Conservation (phyloP, 2,797 vertebrate species). For the Ispidina picta region DNA sequence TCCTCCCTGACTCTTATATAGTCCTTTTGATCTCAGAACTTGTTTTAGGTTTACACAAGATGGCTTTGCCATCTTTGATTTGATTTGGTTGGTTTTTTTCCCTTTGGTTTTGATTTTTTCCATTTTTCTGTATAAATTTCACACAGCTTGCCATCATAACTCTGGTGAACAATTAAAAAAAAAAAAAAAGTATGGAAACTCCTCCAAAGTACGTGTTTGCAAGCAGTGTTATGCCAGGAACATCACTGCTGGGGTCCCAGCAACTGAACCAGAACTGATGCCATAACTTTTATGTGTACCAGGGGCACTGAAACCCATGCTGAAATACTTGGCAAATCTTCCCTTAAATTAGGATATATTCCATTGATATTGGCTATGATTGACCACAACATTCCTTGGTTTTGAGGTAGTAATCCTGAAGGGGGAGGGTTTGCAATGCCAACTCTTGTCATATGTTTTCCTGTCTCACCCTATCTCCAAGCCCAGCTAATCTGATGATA, state of each 20-base stretch:
- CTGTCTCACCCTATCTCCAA: conserved; percentile 58
- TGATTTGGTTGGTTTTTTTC: neutral
- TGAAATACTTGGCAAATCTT: conserved; percentile 55
- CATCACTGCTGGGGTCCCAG: conserved; percentile 52
- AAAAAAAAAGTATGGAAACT: conserved; percentile 41
- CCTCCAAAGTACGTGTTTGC: conserved; percentile 55
- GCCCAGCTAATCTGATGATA: conserved; percentile 64
- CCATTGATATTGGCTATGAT: conserved; percentile 58
- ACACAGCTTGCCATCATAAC: conserved; percentile 41
- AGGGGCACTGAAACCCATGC: conserved; percentile 48
- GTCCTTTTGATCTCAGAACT: neutral
- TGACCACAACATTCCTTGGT: conserved; percentile 33
- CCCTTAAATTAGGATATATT: conserved; percentile 45
- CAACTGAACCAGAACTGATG: conserved; percentile 53
- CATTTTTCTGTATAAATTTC: conserved; percentile 56
- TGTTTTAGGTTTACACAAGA: neutral
- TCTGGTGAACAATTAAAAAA: conserved; percentile 41
- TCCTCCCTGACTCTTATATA: neutral
- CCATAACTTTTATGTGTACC: conserved; percentile 61
- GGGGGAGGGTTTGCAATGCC: neutral
- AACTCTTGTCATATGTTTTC: conserved; percentile 65
- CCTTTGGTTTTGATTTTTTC: conserved; percentile 31
- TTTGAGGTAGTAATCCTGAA: conserved; percentile 64
- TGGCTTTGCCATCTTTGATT: neutral
- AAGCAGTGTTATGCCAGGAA: conserved; percentile 55